A percentile compares a stretch with the other conserved stretches of the same genome.
These are phyloP conservation scores for Neodon shergylaensis DNA, from an alignment of 2,113 vertebrate species.

Conservation along the genomic window DNA sequence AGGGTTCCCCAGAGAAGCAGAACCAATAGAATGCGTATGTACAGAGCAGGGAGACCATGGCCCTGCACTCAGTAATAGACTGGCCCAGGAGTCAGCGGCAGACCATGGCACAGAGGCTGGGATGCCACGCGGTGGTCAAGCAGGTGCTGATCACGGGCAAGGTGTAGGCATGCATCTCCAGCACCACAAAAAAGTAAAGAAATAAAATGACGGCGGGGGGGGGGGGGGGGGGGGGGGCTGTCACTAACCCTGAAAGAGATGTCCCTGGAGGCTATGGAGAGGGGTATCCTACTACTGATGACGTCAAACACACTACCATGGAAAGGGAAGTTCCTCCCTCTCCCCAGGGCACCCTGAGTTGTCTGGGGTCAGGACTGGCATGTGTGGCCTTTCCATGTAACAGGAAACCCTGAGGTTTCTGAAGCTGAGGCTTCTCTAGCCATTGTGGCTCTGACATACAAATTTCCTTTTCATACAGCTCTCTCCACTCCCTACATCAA, in stretches of 20 bases:
- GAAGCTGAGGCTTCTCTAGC: neutral
- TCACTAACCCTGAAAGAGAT: no score
- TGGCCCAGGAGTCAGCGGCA: accelerated
- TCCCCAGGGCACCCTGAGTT: neutral
- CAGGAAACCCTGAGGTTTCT: neutral
- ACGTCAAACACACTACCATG: no score
- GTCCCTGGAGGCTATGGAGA: neutral
- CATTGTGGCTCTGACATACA: no score
- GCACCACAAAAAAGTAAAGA: neutral
- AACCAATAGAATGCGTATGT: accelerated
- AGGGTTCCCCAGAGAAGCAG: neutral
- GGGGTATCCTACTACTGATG: accelerated
- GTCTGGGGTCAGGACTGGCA: neutral
- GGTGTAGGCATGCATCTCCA: no score
- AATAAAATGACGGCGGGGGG: no score
- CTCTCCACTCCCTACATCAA: neutral
- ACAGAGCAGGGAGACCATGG: no score
- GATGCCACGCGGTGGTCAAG: neutral
- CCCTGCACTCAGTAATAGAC: neutral
- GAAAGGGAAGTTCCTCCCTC: neutral
- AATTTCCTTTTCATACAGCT: neutral
- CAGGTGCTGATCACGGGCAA: no score
- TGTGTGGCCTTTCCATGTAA: accelerated
- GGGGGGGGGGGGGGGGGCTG: no score
- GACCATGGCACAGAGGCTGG: neutral